A percentile compares a stretch with the other conserved stretches of the same genome.
phyloP scores from a whole-genome alignment of 2,113 vertebrate species.

The Gallinago undulata region DNA sequence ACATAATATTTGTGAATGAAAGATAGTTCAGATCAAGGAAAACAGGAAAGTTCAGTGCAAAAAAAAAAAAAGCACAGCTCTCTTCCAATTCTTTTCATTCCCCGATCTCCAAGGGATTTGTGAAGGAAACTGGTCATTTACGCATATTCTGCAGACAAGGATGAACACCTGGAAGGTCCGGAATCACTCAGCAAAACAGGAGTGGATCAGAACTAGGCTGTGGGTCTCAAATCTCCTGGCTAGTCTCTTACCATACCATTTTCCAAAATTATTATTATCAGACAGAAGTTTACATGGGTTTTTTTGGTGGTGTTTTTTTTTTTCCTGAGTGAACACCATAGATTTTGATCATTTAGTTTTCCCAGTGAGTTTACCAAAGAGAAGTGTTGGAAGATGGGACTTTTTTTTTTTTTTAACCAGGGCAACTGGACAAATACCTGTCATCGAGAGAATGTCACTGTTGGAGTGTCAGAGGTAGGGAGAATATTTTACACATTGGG shows the following conservation, averaged over 20 bases:
- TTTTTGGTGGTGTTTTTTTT: neutral
- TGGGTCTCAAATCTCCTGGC: neutral
- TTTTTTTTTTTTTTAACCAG: slow-evolving; percentile 8
- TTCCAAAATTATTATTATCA: neutral
- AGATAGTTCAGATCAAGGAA: slow-evolving; percentile 7
- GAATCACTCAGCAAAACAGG: neutral
- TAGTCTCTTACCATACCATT: neutral
- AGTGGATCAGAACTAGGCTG: neutral
- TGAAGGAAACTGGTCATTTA: neutral
- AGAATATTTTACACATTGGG: neutral
- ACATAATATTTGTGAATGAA: neutral
- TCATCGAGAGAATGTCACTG: neutral
- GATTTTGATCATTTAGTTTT: neutral
- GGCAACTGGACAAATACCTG: slow-evolving; percentile 26
- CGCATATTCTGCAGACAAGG: neutral
- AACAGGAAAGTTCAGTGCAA: neutral
- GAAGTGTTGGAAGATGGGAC: too few species aligned
- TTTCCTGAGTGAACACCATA: neutral
- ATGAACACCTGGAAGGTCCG: neutral
- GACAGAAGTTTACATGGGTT: neutral
- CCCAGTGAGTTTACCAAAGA: neutral
- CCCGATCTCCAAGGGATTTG: neutral
- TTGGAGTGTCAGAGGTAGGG: slow-evolving; percentile 12
- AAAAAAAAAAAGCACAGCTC: neutral
- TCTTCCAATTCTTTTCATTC: neutral